A percentile compares a stretch with the other conserved stretches of the same genome.
Evolutionary conservation across 1,140 invertebrate species (phyloP).

Genomic region (Heterodera carotae): DNA sequence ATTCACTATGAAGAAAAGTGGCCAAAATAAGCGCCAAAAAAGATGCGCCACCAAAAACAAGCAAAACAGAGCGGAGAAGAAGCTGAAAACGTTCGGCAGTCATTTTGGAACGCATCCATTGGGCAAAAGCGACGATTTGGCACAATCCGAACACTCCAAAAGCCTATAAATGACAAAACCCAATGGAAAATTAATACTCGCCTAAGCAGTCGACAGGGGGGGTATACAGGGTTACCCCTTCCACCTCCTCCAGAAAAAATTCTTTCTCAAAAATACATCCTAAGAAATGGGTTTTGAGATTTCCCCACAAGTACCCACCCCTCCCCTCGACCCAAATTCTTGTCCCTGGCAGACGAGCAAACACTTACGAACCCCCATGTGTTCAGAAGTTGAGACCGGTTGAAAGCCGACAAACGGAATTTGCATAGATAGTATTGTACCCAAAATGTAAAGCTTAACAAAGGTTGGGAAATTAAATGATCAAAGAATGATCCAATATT

Average conservation of each 20-base stretch:
- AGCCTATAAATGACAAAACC: conserved; percentile 41
- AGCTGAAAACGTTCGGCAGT: conserved; percentile 88
- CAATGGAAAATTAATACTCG: no score
- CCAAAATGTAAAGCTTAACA: conserved; percentile 84
- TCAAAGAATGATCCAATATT: no score
- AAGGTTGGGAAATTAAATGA: conserved; percentile 24
- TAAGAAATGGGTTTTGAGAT: no score
- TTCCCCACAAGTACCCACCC: no score
- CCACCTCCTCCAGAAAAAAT: no score
- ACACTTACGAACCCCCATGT: conserved; percentile 85
- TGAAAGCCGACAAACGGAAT: conserved; percentile 99
- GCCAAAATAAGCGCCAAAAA: conserved; percentile 36
- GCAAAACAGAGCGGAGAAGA: conserved; percentile 68
- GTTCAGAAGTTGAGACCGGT: conserved; percentile 93
- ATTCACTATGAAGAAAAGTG: conserved; percentile 43
- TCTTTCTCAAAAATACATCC: no score
- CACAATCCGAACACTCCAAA: conserved; percentile 90
- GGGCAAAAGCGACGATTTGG: conserved; percentile 82
- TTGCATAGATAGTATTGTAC: conserved; percentile 94
- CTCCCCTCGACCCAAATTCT: no score
- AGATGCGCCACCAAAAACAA: conserved; percentile 42
- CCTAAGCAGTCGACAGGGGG: no score
- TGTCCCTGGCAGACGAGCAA: no score
- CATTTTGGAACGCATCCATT: conserved; percentile 84
- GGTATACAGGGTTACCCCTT: no score